phyloP scores from a whole-genome alignment of 2,888 invertebrate species.

The Nomada flava region DNA sequence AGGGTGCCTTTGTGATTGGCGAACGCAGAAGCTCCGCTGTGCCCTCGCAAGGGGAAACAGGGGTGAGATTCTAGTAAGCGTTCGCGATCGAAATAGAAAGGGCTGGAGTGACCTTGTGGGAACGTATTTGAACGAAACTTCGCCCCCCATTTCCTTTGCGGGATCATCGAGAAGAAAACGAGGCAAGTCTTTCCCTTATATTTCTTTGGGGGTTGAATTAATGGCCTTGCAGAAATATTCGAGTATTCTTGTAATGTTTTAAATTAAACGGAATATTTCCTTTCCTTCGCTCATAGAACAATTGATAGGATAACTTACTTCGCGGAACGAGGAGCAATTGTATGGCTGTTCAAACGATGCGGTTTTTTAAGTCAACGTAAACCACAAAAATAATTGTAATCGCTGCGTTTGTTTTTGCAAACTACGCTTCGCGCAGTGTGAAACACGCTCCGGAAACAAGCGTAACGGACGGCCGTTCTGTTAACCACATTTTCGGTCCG shows the following conservation, averaged over 20 bases:
- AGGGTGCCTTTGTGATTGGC: conserved; percentile 32
- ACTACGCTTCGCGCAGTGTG: not conserved
- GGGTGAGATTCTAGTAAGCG: conserved; percentile 1
- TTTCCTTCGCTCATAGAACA: not conserved
- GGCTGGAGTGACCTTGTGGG: not conserved
- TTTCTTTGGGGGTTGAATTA: conserved; percentile 1
- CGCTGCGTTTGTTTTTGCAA: too few species aligned
- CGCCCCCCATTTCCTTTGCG: conserved; percentile 5
- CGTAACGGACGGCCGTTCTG: conserved; percentile 13
- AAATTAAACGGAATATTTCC: not conserved
- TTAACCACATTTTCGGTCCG: conserved; percentile 43
- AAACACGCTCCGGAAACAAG: conserved; percentile 20
- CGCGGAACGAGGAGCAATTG: too few species aligned
- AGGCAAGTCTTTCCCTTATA: not conserved
- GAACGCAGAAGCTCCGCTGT: conserved; percentile 27
- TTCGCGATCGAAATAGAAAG: conserved; percentile 2
- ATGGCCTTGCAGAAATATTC: not conserved
- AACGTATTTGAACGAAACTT: conserved; percentile 14
- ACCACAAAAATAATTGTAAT: too few species aligned
- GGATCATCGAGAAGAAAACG: conserved; percentile 19
- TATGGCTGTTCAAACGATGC: too few species aligned
- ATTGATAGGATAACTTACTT: too few species aligned
- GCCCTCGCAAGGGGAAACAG: conserved; percentile 18
- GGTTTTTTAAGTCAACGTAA: too few species aligned
- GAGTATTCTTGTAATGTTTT: not conserved